Evolutionary conservation across 2,888 invertebrate species (phyloP), one percentile per base, ranked within the genome.

Genomic region (Platerodrilus igneus): DNA sequence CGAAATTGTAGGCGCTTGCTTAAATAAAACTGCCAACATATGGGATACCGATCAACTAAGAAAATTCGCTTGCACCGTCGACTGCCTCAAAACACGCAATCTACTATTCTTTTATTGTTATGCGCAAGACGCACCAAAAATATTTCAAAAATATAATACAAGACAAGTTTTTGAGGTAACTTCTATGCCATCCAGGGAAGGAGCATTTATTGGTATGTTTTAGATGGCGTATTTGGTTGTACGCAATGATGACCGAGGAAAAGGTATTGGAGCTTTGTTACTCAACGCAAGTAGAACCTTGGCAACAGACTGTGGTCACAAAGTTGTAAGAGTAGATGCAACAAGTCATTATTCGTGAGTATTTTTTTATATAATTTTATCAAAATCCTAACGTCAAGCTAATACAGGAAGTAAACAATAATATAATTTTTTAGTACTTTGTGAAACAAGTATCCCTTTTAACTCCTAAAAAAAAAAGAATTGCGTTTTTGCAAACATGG

Each of bases 211-310:
- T n/a, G n/a, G n/a, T n/a, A 15, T 21, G 8, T 52, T 56, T 13
- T 46, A n/a, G n/a, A n/a, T n/a, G n/a, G n/a, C 75, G 75, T 62
- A 73, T 11, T 38, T 77, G n/a, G 68, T 71, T 7, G 72, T 75
- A 1, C 59, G 68, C 3, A 51, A 64, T 0, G 68, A 72, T 9
- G 71, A 71, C 25, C 59, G 71, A 0, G 69, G 68, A 0, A 70
- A 69, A 27, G 75, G 76, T 2, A 64, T 77, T 1, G 75, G 68
- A 1, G 62, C 59, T 1, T 46, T 63, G 21, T 53, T 77, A 9
- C 52, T 75, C 26, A 50, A 59, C 11, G 54, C 59, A 0, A 68
- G 67, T 0, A 58, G 71, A 3, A 55, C 57, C 0, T 58, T 71
- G 15, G 75, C 71, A 0, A 53, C 65, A 0, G 74, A 75, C 11